These are phyloP conservation scores for Pseudorasbora parva DNA, from an alignment of 2,113 vertebrate species.

Conservation along the genomic window DNA sequence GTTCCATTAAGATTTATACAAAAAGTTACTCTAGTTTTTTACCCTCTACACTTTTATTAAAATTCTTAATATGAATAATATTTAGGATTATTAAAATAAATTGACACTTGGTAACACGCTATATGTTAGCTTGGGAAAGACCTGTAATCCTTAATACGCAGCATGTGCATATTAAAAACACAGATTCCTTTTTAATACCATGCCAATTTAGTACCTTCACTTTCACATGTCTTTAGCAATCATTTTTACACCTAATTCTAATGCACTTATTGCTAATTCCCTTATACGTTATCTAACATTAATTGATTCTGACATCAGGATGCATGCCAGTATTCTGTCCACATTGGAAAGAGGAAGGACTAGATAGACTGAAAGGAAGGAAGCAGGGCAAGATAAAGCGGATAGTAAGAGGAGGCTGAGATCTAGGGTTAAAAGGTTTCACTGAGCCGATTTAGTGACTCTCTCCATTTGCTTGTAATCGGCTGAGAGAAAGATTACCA, in stretches of 20 bases:
- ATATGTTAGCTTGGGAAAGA: neutral
- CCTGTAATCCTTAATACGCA: neutral
- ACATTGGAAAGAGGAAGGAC: slow-evolving; percentile 50
- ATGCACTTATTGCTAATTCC: neutral
- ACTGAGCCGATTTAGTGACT: slow-evolving; percentile 3
- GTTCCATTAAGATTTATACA: too few relatives aligned
- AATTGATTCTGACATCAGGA: neutral
- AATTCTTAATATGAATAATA: too few relatives aligned
- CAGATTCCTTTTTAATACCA: too few relatives aligned
- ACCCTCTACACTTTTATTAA: too few relatives aligned
- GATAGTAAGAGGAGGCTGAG: neutral
- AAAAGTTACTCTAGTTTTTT: too few relatives aligned
- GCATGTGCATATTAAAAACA: neutral
- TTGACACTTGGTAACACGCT: neutral
- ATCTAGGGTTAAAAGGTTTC: slow-evolving; percentile 26
- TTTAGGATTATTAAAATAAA: too few relatives aligned
- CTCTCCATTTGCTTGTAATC: neutral
- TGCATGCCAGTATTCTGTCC: neutral
- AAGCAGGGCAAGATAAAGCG: slow-evolving; percentile 16
- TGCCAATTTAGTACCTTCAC: neutral
- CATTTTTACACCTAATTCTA: neutral
- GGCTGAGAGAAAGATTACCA: neutral
- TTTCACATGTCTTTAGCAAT: neutral
- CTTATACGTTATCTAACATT: neutral
- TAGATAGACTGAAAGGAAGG: slow-evolving; percentile 57